Evolutionary conservation across 2,797 vertebrate genomes (phyloP), one percentile per base, ranked within the genome.

Genomic region (Hephaestus fuliginosus): DNA sequence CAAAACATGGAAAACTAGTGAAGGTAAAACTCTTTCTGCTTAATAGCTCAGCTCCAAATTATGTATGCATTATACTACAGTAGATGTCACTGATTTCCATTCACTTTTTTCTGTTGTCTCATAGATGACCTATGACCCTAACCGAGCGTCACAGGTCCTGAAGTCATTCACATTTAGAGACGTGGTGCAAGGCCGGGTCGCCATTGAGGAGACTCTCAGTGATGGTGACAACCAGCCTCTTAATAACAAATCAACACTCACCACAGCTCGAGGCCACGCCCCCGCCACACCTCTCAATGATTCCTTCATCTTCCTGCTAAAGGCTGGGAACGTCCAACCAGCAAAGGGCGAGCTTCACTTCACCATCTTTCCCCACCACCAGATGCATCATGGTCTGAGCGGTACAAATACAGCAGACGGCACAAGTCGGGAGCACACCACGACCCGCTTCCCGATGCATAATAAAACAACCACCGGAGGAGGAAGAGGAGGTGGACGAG

Each of bases 301-400:
- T 62, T 99, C 97, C 0, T 98, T 99, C 87, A 86, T 84, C 1
- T 98, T 98, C 86, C 53, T 97, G 64, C 89, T 99, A 75, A 96
- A 91, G 82, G 97, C 96, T n/a, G 95, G 96, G 74, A 91, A 92
- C 0, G 95, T 98, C n/a, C 97, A 97, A 75, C 96, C 97, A 60
- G 97, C 96, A 0, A 76, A 91, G 1, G 96, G 96, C 0, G 94
- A 88, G 88, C 96, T 99, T 72, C 90, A 93, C 49, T 99, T 97
- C 90, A 95, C 93, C 72, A 95, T 97, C 14, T 87, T 97, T 48
- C 96, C 96, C 2, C 94, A 94, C 78, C 95, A 95, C 70, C 93
- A 93, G 69, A 89, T 91, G 55, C 81, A 25, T 55, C 89, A 94
- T 0, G 71, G 86, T 49, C 58, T 86, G 25, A 43, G 77, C 15